Base-by-base conservation (phyloP, 2,113 vertebrate genomes). In the Choloepus hoffmanni region DNA sequence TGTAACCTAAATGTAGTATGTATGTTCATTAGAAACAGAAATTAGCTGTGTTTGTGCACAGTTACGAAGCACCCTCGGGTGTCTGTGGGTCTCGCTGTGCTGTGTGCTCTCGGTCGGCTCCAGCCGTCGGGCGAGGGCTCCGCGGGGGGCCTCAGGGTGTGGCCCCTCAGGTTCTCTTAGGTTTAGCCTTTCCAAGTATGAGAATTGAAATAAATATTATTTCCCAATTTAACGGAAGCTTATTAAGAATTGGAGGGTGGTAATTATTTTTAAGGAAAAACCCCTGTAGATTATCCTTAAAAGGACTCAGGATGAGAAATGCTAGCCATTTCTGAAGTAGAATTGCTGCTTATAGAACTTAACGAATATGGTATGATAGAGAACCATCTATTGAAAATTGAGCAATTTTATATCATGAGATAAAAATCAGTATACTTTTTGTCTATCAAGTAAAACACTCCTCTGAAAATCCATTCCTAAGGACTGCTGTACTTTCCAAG, bases 401-500 rank as follows among this genome's bases (percentile, higher is more conserved):
- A 97, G n/a, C 48, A 93, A 74, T 70, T 94, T 96, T 53, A n/a
- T 81, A 23, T 65, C 84, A 89, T 96, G 40, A 26, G 40, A 15
- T 88, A 16, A 81, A 93, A 19, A 1, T 40, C 74, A 93, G n/a
- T 36, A 30, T 28, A 2, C 28, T 70, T 89, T 72, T 93, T 90
- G n/a, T 30, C n/a, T 96, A 15, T 65, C 14, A 26, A 86, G 89
- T 95, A 88, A 91, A 97, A 78, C 16, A 62, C 3, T 76, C 1
- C 45, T 85, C 10, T 81, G 26, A 78, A 72, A 67, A n/a, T 70
- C 1, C 78, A 1, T 85, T 92, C 14, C 19, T 26, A 9, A 40
- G 15, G 92, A 93, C 95, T 97, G 91, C 68, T 96, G 82, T 88
- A 55, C 96, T 98, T 98, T 96, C 77, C 96, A 97, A 95, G 84